Conservation (phyloP, 1,140 invertebrate species). For the Lepidostoma basale region DNA sequence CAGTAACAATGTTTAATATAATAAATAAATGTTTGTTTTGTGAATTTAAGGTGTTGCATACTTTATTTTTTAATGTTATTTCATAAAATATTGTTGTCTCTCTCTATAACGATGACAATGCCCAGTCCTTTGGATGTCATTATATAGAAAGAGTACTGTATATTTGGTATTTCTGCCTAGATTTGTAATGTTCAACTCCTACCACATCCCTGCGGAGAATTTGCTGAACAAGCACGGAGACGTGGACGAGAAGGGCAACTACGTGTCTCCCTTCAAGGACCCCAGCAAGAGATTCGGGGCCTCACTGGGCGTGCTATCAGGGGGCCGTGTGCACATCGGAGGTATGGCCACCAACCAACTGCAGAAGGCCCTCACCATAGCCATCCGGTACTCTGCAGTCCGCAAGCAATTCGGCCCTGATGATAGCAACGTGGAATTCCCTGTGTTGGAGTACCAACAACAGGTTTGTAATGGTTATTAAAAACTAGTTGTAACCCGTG, state of each 20-base stretch:
- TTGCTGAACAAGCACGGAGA: conserved; percentile 87
- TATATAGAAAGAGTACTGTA: too few species aligned
- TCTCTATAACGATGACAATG: too few species aligned
- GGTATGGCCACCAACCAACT: conserved; percentile 67
- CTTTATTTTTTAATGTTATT: too few species aligned
- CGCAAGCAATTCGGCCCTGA: conserved; percentile 79
- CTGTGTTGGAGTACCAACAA: conserved; percentile 85
- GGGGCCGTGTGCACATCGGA: conserved; percentile 55
- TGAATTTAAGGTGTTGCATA: too few species aligned
- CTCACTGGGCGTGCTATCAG: conserved; percentile 84
- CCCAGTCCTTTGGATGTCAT: too few species aligned
- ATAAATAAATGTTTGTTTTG: too few species aligned
- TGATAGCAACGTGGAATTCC: conserved; percentile 64
- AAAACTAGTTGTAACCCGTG: too few species aligned
- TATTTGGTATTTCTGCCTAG: too few species aligned
- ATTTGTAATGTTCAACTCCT: conserved; percentile 87
- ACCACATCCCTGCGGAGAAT: conserved; percentile 76
- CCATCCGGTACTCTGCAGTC: conserved; percentile 79
- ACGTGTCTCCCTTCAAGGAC: conserved; percentile 75
- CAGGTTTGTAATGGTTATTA: too few species aligned
- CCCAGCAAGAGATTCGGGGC: conserved; percentile 79
- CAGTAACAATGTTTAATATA: too few species aligned
- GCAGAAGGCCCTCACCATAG: conserved; percentile 75
- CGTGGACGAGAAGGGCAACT: conserved; percentile 82
- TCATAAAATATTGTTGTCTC: too few species aligned